Conservation (phyloP, 2,113 vertebrate species). For the Hystrix cristata region DNA sequence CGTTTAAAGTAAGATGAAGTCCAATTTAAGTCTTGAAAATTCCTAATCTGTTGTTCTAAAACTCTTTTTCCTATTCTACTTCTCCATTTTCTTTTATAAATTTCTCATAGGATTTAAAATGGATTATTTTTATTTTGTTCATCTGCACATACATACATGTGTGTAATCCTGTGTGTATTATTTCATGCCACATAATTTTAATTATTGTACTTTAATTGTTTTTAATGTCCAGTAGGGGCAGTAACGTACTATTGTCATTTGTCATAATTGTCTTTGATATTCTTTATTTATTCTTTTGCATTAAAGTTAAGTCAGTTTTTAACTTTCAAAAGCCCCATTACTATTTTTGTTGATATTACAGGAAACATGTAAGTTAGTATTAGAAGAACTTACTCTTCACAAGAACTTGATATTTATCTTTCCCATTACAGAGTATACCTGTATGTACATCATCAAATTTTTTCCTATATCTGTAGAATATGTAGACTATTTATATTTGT, state of each 20-base stretch:
- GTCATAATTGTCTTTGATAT: background rate
- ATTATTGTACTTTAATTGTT: conserved; percentile 14
- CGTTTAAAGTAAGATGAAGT: background rate
- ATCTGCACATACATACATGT: background rate
- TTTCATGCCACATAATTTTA: background rate
- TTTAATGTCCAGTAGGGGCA: background rate
- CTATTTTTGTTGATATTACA: background rate
- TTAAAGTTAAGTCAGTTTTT: conserved; percentile 1
- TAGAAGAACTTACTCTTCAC: background rate
- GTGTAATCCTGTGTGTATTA: background rate
- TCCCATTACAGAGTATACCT: background rate
- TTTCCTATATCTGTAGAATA: background rate
- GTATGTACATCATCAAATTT: background rate
- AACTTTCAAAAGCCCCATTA: background rate
- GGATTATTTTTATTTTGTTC: conserved; percentile 20
- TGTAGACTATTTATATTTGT: background rate
- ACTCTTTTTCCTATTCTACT: background rate
- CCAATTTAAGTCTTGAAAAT: background rate
- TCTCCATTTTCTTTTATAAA: background rate
- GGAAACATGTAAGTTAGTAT: background rate
- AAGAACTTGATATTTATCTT: conserved; percentile 12
- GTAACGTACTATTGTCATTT: background rate
- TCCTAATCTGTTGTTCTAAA: background rate
- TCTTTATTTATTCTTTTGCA: background rate
- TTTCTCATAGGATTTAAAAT: background rate